Evolutionary conservation across 2,888 invertebrate species (phyloP).

Genomic region (Gibbula magus): DNA sequence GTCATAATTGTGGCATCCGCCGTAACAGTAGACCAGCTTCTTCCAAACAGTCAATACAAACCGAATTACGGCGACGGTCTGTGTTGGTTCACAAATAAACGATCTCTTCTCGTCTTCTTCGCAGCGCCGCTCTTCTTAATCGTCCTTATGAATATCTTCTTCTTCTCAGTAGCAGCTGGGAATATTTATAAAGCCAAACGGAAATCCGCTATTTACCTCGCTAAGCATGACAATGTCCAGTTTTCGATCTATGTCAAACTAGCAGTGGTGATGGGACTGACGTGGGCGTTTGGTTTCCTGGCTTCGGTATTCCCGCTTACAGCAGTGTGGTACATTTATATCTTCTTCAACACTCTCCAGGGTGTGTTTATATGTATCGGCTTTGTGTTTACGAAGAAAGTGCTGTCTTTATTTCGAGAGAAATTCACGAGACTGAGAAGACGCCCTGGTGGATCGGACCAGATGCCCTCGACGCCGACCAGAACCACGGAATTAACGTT

Average conservation of each 20-base stretch:
- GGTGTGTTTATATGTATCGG: conserved; percentile 78
- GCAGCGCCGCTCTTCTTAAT: conserved; percentile 78
- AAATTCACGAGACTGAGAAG: conserved; percentile 27
- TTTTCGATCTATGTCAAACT: conserved; percentile 61
- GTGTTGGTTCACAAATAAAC: conserved; percentile 79
- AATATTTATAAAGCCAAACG: conserved; percentile 74
- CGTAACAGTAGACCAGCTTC: conserved; percentile 73
- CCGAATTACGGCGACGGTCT: conserved; percentile 76
- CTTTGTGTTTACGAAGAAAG: conserved; percentile 67
- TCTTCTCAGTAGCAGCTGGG: conserved; percentile 78
- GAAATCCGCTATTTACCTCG: conserved; percentile 3
- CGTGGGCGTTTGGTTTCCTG: conserved; percentile 76
- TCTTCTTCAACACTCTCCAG: conserved; percentile 77
- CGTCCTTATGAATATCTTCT: conserved; percentile 76
- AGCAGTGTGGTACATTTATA: conserved; percentile 76
- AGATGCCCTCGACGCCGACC: neutral
- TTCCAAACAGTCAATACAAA: conserved; percentile 65
- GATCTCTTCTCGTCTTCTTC: conserved; percentile 78
- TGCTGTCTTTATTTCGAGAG: conserved; percentile 44
- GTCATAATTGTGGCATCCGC: conserved; percentile 61
- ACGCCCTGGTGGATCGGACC: conserved; percentile 8
- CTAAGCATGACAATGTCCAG: conserved; percentile 40
- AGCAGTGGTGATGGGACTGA: conserved; percentile 76
- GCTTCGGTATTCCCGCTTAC: conserved; percentile 69
- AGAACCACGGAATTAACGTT: conserved; percentile 11